Evolutionary conservation across 2,888 invertebrate species (phyloP), one percentile per base, ranked within the genome.

Genomic region (Physocephala rufipes): DNA sequence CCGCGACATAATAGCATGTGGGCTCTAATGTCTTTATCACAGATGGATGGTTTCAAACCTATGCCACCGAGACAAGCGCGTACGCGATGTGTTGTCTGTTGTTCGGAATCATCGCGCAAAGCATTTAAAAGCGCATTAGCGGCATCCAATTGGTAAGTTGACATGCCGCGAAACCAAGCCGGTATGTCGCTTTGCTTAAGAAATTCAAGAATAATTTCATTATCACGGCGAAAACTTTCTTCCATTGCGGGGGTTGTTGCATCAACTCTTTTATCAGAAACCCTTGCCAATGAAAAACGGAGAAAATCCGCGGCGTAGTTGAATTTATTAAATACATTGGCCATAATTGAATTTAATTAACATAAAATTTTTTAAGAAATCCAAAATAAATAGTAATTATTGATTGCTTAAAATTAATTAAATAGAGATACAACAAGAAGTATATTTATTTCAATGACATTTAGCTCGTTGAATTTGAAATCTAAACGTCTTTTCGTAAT

Each of bases 141-240:
- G 0, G 82, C 84, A 2, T 61, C 49, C 55, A 80, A 63, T 74
- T 86, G 86, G 21, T 63, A 71, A 3, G 71, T 36, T 0, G 85
- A 85, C 2, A 82, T 70, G 7, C 79, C 82, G 1, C 84, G 81
- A 76, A 78, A 85, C 86, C 86, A 86, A 5, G 71, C 21, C 5
- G 83, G 81, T 21, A 78, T 73, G 67, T 78, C 72, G 53, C 73
- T 73, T 2, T 73, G 59, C 45, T 47, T 4, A 15, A 73, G 67
- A 30, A 63, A 73, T 2, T 59, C 13, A n/a, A 45, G 13, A 19
- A 73, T 51, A 19, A 71, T 1, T 0, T 55, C 26, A n/a, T 70
- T 21, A 5, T 67, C 67, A 47, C 15, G 24, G 7, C 47, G 45
- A 7, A 47, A 21, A 24, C 21, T n/a, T 45, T 43, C 43, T 15